These are phyloP conservation scores for Tenthredo notha DNA, from an alignment of 2,888 invertebrate species.

Conservation along the genomic window DNA sequence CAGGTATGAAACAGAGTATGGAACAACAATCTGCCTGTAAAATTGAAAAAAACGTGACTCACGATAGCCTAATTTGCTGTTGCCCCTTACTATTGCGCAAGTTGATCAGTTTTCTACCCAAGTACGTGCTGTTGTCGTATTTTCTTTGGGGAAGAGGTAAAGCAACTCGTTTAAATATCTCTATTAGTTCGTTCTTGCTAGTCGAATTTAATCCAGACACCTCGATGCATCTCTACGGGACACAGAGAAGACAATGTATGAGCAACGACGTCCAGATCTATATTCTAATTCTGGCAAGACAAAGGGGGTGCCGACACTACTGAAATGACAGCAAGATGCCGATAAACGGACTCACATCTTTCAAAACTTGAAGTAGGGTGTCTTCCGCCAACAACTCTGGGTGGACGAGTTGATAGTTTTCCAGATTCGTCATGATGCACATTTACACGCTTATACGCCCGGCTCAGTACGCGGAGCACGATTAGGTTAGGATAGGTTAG, in stretches of 20 bases:
- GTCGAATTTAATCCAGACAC: slow-evolving; percentile 62
- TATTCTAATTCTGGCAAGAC: background rate
- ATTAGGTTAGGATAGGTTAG: background rate
- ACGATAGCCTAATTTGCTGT: slow-evolving; percentile 52
- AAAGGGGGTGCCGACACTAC: background rate
- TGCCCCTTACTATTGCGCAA: slow-evolving; percentile 59
- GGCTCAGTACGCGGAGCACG: background rate
- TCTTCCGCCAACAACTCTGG: slow-evolving; percentile 70
- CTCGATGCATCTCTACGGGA: slow-evolving; percentile 70
- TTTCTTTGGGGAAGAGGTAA: slow-evolving; percentile 71
- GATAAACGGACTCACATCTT: slow-evolving; percentile 64
- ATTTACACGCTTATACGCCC: background rate
- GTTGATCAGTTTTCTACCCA: slow-evolving; percentile 63
- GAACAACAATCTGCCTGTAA: background rate
- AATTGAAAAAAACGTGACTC: slow-evolving; percentile 55
- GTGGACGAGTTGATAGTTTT: slow-evolving; percentile 61
- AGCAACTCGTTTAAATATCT: slow-evolving; percentile 70
- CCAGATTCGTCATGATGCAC: slow-evolving; percentile 49
- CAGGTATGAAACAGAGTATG: background rate
- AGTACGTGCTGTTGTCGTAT: slow-evolving; percentile 56
- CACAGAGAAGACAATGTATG: background rate
- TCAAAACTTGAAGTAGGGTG: slow-evolving; percentile 67
- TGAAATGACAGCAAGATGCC: slow-evolving; percentile 20
- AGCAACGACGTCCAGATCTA: background rate
- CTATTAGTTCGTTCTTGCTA: slow-evolving; percentile 67